Evolutionary conservation across 53 echinoderm and acorn worm species (phyloP).

Genomic region (Echinometra lucunter): DNA sequence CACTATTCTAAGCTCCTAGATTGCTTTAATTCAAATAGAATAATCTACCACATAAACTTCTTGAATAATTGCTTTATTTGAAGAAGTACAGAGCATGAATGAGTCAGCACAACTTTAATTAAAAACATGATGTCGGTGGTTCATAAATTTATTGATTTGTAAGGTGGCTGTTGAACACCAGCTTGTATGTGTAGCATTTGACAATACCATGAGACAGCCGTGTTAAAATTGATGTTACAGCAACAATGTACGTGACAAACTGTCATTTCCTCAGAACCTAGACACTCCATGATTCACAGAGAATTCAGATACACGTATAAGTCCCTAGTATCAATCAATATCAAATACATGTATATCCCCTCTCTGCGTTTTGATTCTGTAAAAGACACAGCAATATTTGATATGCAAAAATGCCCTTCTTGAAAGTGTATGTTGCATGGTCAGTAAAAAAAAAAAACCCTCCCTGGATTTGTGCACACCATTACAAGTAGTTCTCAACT

Average conservation of each 20-base stretch:
- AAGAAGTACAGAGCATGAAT: too few species aligned
- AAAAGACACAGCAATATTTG: not conserved
- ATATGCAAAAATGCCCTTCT: not conserved
- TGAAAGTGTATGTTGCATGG: too few species aligned
- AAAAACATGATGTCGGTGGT: not conserved
- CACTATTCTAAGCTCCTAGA: too few species aligned
- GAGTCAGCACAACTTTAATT: not conserved
- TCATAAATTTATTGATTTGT: conserved; percentile 14
- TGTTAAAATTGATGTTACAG: not conserved
- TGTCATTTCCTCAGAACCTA: not conserved
- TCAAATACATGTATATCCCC: not conserved
- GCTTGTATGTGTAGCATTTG: not conserved
- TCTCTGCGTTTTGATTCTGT: not conserved
- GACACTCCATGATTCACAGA: not conserved
- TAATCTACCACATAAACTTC: too few species aligned
- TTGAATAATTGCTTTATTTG: too few species aligned
- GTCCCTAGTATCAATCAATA: not conserved
- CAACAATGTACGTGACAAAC: not conserved
- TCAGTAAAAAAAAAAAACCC: too few species aligned
- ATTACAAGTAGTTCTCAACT: too few species aligned
- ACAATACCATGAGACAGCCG: not conserved
- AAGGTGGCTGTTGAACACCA: not conserved
- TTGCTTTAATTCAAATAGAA: too few species aligned
- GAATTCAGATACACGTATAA: not conserved
- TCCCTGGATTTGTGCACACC: too few species aligned